Conservation (phyloP, 1,140 invertebrate genomes). For the Euglossa dilemma region DNA sequence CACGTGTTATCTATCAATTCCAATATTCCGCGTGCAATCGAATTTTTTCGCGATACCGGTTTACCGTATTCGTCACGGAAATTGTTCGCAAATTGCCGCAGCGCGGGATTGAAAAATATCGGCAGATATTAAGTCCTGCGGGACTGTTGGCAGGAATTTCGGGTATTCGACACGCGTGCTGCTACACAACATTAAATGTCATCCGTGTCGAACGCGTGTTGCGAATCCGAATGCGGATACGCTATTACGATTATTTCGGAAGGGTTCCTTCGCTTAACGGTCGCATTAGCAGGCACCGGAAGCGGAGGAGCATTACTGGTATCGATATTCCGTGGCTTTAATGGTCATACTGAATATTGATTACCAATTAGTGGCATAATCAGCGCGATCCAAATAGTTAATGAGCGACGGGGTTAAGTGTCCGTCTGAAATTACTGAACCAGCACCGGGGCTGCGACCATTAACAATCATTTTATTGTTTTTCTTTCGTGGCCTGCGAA, state of each 20-base stretch:
- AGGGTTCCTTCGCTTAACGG: slow-evolving; percentile 46
- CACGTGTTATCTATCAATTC: no score
- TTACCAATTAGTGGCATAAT: slow-evolving; percentile 71
- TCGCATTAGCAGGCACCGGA: slow-evolving; percentile 43
- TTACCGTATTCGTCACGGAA: no score
- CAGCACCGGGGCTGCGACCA: not conserved
- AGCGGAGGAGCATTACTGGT: slow-evolving; percentile 41
- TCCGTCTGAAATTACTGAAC: not conserved
- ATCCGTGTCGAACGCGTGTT: slow-evolving; percentile 45
- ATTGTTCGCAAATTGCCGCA: not conserved
- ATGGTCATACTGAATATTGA: slow-evolving; percentile 67
- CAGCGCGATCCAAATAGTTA: slow-evolving; percentile 67
- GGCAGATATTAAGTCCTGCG: not conserved
- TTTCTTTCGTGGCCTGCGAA: not conserved
- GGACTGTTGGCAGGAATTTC: not conserved
- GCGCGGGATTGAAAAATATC: not conserved
- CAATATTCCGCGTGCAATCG: no score
- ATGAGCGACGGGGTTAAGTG: slow-evolving; percentile 37
- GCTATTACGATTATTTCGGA: slow-evolving; percentile 55
- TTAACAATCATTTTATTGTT: slow-evolving; percentile 1
- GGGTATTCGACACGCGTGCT: slow-evolving; percentile 11
- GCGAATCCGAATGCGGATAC: slow-evolving; percentile 43
- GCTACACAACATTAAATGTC: slow-evolving; percentile 44
- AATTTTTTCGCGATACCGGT: no score
- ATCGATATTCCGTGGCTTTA: slow-evolving; percentile 57